Evolutionary conservation across 2,113 vertebrate species (phyloP).

Genomic region (Mionectes macconnelli): DNA sequence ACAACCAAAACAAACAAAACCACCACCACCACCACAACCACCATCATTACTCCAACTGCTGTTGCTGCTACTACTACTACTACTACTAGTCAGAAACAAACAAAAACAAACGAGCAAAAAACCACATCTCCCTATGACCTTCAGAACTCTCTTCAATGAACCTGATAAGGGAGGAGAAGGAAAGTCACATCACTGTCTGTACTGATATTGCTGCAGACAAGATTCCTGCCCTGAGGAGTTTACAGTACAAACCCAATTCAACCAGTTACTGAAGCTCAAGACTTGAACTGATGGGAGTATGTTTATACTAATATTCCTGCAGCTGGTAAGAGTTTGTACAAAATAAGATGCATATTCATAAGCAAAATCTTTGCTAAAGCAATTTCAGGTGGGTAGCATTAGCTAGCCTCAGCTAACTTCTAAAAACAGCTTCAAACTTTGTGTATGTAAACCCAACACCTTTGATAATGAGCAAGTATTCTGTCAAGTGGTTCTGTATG

Average conservation of each 20-base stretch:
- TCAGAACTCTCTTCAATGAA: not conserved
- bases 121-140: not conserved
- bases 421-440: not conserved
- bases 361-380: not conserved
- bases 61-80: too few relatives aligned
- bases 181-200: not conserved
- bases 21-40: not conserved
- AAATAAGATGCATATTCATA: not conserved
- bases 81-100: not conserved
- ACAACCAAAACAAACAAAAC: not conserved
- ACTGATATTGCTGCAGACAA: not conserved
- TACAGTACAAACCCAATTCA: not conserved
- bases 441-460: not conserved
- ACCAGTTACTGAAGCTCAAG: not conserved
- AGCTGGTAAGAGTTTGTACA: not conserved
- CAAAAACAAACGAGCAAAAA: not conserved
- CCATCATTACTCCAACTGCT: too few relatives aligned
- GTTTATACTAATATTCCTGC: not conserved
- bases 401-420: not conserved
- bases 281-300: not conserved
- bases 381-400: not conserved
- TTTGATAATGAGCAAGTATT: not conserved
- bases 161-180: not conserved
- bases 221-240: not conserved
- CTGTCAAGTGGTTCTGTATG: not conserved